Evolutionary conservation across 2,113 vertebrate species (phyloP).

Genomic region (Poecilia latipinna): DNA sequence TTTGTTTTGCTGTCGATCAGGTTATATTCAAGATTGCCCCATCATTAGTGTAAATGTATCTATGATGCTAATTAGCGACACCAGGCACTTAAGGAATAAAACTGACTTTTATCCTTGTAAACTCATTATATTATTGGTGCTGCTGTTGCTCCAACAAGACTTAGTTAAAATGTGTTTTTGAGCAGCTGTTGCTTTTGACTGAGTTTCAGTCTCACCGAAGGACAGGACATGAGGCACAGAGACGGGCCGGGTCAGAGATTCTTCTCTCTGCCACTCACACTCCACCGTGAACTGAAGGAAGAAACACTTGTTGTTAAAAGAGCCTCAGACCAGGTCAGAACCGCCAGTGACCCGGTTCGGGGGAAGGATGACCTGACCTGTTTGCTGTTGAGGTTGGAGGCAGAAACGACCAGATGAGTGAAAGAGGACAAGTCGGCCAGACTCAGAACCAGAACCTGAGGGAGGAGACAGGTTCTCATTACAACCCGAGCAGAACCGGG

Average conservation of each 20-base stretch:
- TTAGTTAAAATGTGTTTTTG: no score
- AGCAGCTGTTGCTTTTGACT: no score
- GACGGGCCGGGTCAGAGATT: slow-evolving; percentile 80
- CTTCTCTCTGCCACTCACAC: slow-evolving; percentile 92
- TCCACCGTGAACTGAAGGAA: slow-evolving; percentile 87
- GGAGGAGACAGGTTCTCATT: slow-evolving; percentile 10
- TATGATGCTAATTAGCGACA: no score
- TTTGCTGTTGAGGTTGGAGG: slow-evolving; percentile 84
- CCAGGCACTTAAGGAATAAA: no score
- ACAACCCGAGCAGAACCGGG: background rate
- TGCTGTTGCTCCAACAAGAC: no score
- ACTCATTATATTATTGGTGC: no score
- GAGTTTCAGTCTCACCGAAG: slow-evolving; percentile 83
- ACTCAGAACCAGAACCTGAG: slow-evolving; percentile 83
- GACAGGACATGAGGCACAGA: slow-evolving; percentile 89
- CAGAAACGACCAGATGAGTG: slow-evolving; percentile 87
- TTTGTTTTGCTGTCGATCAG: no score
- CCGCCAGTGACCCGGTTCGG: background rate
- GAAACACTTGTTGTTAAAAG: background rate
- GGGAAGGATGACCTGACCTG: slow-evolving; percentile 77
- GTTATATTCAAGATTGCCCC: no score
- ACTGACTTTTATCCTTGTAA: no score
- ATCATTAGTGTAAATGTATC: no score
- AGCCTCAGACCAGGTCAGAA: background rate
- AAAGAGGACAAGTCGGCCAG: slow-evolving; percentile 85